Conservation (phyloP, 2,888 invertebrate genomes). For the Acanthoscelides obtectus region DNA sequence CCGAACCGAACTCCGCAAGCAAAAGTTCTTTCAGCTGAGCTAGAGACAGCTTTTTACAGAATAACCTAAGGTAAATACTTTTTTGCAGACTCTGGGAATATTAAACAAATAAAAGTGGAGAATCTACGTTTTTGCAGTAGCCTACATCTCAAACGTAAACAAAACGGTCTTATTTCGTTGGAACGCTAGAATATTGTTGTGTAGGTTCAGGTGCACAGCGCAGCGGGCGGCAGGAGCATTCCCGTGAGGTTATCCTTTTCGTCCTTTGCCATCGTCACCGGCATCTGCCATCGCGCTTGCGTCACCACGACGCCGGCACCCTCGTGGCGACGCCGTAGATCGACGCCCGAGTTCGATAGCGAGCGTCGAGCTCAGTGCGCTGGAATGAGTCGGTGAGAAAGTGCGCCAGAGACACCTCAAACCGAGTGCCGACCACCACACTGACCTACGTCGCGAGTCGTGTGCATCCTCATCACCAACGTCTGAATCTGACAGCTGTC, state of each 20-base stretch:
- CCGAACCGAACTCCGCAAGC: too few relatives aligned
- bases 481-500: background rate
- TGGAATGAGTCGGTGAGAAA: slow-evolving; percentile 45
- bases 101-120: too few relatives aligned
- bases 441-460: slow-evolving; percentile 27
- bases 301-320: slow-evolving; percentile 37
- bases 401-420: slow-evolving; percentile 23
- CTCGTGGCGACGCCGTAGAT: slow-evolving; percentile 39
- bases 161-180: background rate
- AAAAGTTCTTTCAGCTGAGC: too few relatives aligned
- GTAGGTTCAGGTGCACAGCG: slow-evolving; percentile 1
- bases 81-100: too few relatives aligned
- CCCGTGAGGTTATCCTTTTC: background rate
- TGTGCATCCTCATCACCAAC: background rate
- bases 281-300: slow-evolving; percentile 29
- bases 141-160: background rate
- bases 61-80: too few relatives aligned
- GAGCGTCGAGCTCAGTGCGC: slow-evolving; percentile 43
- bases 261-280: background rate
- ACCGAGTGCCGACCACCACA: slow-evolving; percentile 27
- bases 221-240: background rate
- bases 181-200: background rate
- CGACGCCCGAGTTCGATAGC: slow-evolving; percentile 46
- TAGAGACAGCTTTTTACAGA: too few relatives aligned
- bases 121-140: too few relatives aligned